phyloP scores from a whole-genome alignment of 30 jellyfish, hydroid and myxozoan species.

The Aurelia aurita region DNA sequence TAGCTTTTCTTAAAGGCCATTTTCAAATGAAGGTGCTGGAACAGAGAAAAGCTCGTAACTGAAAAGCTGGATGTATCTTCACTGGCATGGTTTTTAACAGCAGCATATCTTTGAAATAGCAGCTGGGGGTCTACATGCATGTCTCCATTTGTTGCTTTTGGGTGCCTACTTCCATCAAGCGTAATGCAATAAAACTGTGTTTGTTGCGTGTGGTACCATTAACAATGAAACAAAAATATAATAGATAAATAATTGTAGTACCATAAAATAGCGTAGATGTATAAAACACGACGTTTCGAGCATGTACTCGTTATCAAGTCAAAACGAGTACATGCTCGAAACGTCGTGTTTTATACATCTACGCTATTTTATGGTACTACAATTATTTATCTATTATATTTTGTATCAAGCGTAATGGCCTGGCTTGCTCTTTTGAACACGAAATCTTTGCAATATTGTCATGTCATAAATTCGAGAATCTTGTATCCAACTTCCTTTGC shows the following conservation, averaged over 20 bases:
- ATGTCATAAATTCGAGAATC: neutral
- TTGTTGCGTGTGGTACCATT: no score
- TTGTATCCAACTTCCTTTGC: neutral
- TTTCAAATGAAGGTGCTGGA: slow-evolving; percentile 49
- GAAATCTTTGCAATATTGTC: neutral
- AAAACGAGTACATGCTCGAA: no score
- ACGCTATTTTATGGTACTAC: no score
- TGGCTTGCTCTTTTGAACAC: neutral
- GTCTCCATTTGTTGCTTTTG: slow-evolving; percentile 30
- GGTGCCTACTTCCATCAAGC: slow-evolving; percentile 12
- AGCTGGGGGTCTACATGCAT: slow-evolving; percentile 61
- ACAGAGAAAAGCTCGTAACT: slow-evolving; percentile 48
- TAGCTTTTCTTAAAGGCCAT: slow-evolving; percentile 33
- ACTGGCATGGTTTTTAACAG: slow-evolving; percentile 27
- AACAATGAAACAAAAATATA: no score
- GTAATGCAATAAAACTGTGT: no score
- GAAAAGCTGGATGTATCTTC: slow-evolving; percentile 33
- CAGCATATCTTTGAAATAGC: slow-evolving; percentile 53
- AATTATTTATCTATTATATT: no score
- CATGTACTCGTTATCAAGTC: no score
- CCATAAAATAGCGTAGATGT: no score
- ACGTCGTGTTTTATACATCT: no score
- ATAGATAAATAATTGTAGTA: no score
- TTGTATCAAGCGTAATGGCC: neutral
- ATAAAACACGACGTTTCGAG: no score